Base-by-base conservation (phyloP, 2,797 vertebrate genomes). In the Eulemur rubriventer region DNA sequence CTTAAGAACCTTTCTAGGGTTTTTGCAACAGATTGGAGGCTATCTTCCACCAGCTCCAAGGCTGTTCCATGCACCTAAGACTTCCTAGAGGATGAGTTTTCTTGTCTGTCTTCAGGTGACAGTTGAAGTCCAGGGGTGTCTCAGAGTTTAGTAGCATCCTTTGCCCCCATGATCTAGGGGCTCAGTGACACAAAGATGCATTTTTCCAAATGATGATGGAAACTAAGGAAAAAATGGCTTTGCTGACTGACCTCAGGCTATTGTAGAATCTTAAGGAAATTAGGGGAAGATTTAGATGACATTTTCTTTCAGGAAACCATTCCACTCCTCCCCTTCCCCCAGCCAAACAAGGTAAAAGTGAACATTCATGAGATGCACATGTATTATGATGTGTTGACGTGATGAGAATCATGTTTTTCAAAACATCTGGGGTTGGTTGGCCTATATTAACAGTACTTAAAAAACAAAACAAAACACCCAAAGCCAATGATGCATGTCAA, bases 201-300 rank as follows among this genome's bases (percentile, higher is more conserved):
- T 95, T 95, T 94, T 89, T 91, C 65, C 80, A 61, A 91, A 72
- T 55, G 11, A 3, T 90, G 22, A 65, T 72, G 75, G 41, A 89
- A 94, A 35, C 33, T 48, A 67, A 95, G 63, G 28, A 87, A 76
- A 48, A 81, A 59, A 28, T 93, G 17, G 24, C 24, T 91, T 88
- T 72, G 17, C 6, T 94, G 46, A 81, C 11, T 85, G 50, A 91
- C 65, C 30, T 87, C 20, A 79, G 59, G 50, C 10, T 83, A 35
- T 73, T 89, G 7, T 38, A 86, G 8, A 70, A 4, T 48, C 17
- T 57, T 86, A 90, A 73, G 35, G 20, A 93, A 41, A 52, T 83
- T 81, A 86, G 28, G 16, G 38, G 57, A 72, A 55, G 20, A 52
- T 83, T 78, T 78, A 76, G 17, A 48, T 65, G 59, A 38, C 7